Evolutionary conservation across 2,888 invertebrate genomes (phyloP), one percentile per base, ranked within the genome.

Genomic region (Saturnia japonica): DNA sequence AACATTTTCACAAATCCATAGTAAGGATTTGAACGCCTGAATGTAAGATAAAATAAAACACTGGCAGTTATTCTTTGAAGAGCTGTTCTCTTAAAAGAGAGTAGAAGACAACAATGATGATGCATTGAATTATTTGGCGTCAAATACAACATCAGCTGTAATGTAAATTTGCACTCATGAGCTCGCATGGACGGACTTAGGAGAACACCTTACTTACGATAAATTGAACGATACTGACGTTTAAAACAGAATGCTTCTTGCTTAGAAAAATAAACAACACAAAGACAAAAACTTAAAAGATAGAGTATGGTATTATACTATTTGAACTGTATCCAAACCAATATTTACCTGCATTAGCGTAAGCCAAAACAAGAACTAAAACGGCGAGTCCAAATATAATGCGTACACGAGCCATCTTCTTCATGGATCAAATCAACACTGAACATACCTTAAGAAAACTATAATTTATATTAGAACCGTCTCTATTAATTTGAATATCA

Each of bases 271-370:
- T 11, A n/a, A 22, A 11, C 54, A 54, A 54, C 11, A 54, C 22
- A 54, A 7, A 43, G 19, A 60, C 12, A 60, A 25, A 4, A 22
- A n/a, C n/a, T 34, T 34, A 34, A 34, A 34, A 34, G 6, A 34
- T 4, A 34, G 6, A 2, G 34, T 4, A 34, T n/a, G n/a, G n/a
- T 34, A 60, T 28, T 25, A 22, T 54, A 54, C 22, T 54, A n/a
- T 54, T 9, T 25, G 14, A 25, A 28, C 0, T 6, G 57, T 60
- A 28, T 14, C 14, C 25, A 28, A 60, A 14, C 14, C 25, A 57
- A 43, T 60, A n/a, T n/a, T 68, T 76, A 85, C 85, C 85, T 81
- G 79, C 79, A 74, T 83, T 73, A 25, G 73, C 76, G 25, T 68
- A 73, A 68, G 70, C 71, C 28, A 78, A 72, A 66, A 72, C 43